Conservation (phyloP, 37 sponge, comb jelly and placozoan genomes). For the Hormiphora californensis region DNA sequence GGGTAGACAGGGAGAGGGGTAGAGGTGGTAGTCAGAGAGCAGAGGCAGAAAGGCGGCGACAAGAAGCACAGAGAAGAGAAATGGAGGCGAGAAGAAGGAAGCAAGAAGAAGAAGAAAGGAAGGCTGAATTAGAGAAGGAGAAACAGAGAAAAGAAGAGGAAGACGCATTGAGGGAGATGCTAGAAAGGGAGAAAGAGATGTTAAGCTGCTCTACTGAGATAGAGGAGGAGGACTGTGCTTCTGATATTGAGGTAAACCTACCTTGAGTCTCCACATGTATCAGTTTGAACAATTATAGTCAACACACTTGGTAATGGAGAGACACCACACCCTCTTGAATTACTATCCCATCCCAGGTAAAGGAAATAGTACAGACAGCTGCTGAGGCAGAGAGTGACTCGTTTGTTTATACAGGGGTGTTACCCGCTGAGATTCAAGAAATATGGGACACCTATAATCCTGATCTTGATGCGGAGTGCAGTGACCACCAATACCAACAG, state of each 20-base stretch:
- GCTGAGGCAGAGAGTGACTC: neutral
- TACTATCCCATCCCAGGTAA: too few relatives aligned
- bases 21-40: too few relatives aligned
- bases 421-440: neutral
- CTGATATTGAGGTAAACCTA: neutral
- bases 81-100: too few relatives aligned
- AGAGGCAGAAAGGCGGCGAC: neutral
- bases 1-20: too few relatives aligned
- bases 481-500: neutral
- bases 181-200: neutral
- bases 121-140: too few relatives aligned
- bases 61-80: neutral
- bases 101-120: neutral
- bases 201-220: neutral
- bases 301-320: too few relatives aligned
- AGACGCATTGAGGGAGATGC: neutral
- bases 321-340: too few relatives aligned
- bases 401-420: neutral
- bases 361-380: slow-evolving; percentile 12
- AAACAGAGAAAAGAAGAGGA: neutral
- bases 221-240: neutral
- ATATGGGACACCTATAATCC: slow-evolving; percentile 6
- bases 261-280: too few relatives aligned
- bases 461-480: neutral
- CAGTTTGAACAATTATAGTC: too few relatives aligned